Evolutionary conservation across 1,140 invertebrate genomes (phyloP).

Genomic region (Bilobella aurantiaca): DNA sequence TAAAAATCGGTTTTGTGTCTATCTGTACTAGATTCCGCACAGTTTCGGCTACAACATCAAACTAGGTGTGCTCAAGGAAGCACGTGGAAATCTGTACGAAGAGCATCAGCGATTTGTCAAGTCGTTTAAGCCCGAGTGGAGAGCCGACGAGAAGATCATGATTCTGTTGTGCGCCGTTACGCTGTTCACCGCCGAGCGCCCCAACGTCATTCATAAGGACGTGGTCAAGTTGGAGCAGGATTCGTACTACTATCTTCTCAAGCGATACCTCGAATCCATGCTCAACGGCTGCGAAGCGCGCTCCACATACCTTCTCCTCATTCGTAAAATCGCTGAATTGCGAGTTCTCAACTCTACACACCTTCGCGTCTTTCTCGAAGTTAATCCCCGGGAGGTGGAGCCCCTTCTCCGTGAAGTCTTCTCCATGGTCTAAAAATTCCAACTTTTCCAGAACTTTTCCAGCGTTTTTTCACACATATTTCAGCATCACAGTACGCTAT

Average conservation of each 20-base stretch:
- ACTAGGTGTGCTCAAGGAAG: constrained; percentile 73
- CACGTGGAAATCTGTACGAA: constrained; percentile 72
- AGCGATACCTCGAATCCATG: constrained; percentile 42
- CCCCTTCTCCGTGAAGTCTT: constrained; percentile 49
- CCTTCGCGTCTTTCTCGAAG: constrained; percentile 45
- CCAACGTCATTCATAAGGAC: constrained; percentile 67
- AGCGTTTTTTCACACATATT: too few species aligned
- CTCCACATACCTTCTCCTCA: constrained; percentile 42
- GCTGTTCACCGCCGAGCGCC: constrained; percentile 70
- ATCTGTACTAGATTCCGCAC: constrained; percentile 66
- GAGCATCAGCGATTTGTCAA: constrained; percentile 69
- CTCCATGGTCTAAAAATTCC: background rate
- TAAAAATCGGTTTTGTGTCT: constrained; percentile 13
- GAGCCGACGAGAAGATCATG: constrained; percentile 75
- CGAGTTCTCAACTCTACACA: constrained; percentile 46
- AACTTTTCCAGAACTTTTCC: too few species aligned
- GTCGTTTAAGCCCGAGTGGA: constrained; percentile 67
- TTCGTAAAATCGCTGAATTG: constrained; percentile 45
- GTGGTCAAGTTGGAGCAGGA: constrained; percentile 78
- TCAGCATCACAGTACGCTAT: too few species aligned
- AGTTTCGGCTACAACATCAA: constrained; percentile 59
- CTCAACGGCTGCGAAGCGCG: constrained; percentile 41
- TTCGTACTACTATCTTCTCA: constrained; percentile 44
- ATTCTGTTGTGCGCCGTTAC: constrained; percentile 79
- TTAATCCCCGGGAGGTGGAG: constrained; percentile 47